Conservation (phyloP, 2,888 invertebrate genomes). For the Schrankia costaestrigalis region DNA sequence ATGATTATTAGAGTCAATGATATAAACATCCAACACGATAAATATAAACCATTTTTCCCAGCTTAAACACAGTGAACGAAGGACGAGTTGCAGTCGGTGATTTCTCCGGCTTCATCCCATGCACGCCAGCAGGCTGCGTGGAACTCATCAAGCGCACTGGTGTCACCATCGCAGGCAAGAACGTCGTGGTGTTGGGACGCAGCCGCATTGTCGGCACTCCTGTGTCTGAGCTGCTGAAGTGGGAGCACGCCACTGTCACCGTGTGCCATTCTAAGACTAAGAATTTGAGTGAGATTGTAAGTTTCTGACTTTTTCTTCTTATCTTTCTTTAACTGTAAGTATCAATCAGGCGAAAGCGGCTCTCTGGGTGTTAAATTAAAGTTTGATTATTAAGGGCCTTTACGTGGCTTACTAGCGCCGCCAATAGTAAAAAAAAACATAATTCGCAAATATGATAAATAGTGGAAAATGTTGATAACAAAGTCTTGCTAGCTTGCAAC, state of each 20-base stretch:
- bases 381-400: too few species aligned
- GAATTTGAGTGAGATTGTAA: slow-evolving; percentile 87
- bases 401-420: too few species aligned
- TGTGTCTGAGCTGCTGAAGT: slow-evolving; percentile 94
- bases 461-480: too few species aligned
- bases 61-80: slow-evolving; percentile 95
- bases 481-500: too few species aligned
- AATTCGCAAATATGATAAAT: too few species aligned
- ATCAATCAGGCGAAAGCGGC: too few species aligned
- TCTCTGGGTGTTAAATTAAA: too few species aligned
- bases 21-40: neutral
- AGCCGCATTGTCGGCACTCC: slow-evolving; percentile 99
- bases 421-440: too few species aligned
- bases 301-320: too few species aligned
- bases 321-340: neutral
- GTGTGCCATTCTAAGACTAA: slow-evolving; percentile 97
- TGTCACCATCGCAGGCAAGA: slow-evolving; percentile 87
- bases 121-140: slow-evolving; percentile 97
- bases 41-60: too few species aligned
- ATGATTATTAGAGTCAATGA: too few species aligned
- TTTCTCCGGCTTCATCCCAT: slow-evolving; percentile 93
- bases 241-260: slow-evolving; percentile 98
- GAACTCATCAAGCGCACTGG: slow-evolving; percentile 93
- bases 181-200: slow-evolving; percentile 96
- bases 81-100: slow-evolving; percentile 95